These are phyloP conservation scores for Phalacrocorax pelagicus DNA, from an alignment of 2,113 vertebrate genomes.

Conservation along the genomic window DNA sequence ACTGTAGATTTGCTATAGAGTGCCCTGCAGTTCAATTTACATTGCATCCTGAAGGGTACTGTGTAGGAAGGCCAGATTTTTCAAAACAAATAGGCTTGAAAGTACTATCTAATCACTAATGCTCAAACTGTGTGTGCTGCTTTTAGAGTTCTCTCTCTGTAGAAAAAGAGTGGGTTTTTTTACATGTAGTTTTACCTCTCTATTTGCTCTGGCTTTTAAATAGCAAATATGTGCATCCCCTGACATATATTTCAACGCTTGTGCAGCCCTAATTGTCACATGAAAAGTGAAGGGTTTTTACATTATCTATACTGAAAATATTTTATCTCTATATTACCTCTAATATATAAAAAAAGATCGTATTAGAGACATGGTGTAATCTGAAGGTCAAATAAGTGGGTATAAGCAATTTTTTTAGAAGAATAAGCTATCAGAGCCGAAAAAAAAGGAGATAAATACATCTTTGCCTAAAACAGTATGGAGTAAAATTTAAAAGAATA, in stretches of 20 bases:
- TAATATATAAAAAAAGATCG: neutral
- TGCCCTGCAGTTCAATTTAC: conserved; percentile 59
- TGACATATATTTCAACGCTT: neutral
- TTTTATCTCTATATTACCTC: neutral
- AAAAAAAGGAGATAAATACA: neutral
- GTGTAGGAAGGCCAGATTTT: conserved; percentile 49
- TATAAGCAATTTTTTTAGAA: neutral
- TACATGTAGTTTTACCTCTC: neutral
- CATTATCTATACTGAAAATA: neutral
- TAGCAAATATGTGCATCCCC: neutral
- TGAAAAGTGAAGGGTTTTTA: neutral
- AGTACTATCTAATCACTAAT: conserved; percentile 30
- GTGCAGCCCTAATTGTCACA: neutral
- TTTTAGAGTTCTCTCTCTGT: neutral
- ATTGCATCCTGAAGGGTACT: conserved; percentile 58
- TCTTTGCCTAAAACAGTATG: neutral
- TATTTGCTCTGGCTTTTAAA: neutral
- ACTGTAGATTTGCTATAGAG: conserved; percentile 37
- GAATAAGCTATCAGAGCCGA: neutral
- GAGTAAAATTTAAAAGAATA: neutral
- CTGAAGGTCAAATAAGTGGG: neutral
- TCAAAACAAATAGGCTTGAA: conserved; percentile 50
- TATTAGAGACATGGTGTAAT: neutral
- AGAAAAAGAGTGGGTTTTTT: neutral
- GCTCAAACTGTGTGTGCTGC: conserved; percentile 20